phyloP scores from a whole-genome alignment of 2,888 invertebrate species.

The Amblyjoppa proteus region DNA sequence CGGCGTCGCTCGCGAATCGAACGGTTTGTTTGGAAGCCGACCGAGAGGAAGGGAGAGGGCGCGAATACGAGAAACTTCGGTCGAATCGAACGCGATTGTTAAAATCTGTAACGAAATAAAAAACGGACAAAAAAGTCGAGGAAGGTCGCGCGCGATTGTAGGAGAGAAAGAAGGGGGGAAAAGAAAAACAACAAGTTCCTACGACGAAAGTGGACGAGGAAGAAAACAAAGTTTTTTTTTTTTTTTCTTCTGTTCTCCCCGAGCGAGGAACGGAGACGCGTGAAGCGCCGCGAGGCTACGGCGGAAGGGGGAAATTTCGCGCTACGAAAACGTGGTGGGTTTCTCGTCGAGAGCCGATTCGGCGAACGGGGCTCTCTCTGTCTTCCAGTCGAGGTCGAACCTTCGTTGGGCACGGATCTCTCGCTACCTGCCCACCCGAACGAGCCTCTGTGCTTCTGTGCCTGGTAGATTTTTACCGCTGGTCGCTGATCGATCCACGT shows the following conservation, averaged over 20 bases:
- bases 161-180: no score
- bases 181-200: no score
- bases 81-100: no score
- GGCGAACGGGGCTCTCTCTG: conserved; percentile 47
- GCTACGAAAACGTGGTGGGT: conserved; percentile 57
- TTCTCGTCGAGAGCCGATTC: conserved; percentile 55
- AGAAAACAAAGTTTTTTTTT: no score
- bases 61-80: no score
- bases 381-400: conserved; percentile 72
- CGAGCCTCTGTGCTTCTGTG: neutral
- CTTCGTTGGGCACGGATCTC: conserved; percentile 68
- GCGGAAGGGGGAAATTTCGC: conserved; percentile 22
- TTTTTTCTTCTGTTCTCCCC: neutral
- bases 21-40: neutral
- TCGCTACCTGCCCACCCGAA: conserved; percentile 37
- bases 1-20: neutral
- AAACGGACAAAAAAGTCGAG: no score
- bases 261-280: neutral
- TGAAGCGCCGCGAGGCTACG: neutral
- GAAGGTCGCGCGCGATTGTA: no score
- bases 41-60: no score
- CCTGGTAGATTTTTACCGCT: neutral
- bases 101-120: no score
- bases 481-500: neutral
- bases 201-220: no score